Percentiles rank a stretch among this genome's conserved stretches.
These are phyloP conservation scores for Hozukius guyotensis DNA, from an alignment of 2,797 vertebrate genomes.

Conservation along the genomic window DNA sequence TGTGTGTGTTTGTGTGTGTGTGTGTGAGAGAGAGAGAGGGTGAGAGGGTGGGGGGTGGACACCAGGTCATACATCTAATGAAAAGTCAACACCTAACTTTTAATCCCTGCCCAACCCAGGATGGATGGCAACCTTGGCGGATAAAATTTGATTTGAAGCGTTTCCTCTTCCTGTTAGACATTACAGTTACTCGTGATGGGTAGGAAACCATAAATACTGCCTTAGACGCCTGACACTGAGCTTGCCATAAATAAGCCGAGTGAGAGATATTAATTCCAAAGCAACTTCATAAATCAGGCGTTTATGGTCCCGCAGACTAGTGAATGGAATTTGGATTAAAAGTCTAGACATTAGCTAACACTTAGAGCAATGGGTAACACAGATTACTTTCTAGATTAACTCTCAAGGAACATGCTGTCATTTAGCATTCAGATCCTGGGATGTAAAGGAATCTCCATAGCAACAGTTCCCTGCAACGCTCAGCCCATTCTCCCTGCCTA, in stretches of 20 bases:
- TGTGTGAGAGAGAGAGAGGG: background rate
- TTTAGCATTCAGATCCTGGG: conserved; percentile 70
- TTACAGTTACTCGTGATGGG: conserved; percentile 65
- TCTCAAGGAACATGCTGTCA: conserved; percentile 54
- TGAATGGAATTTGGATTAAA: conserved; percentile 67
- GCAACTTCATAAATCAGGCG: conserved; percentile 81
- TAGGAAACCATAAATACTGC: conserved; percentile 75
- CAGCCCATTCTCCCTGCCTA: conserved; percentile 79
- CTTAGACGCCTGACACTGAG: conserved; percentile 63
- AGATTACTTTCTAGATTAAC: conserved; percentile 77
- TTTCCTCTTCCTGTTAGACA: conserved; percentile 69
- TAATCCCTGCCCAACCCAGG: conserved; percentile 58
- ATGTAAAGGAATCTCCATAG: conserved; percentile 87
- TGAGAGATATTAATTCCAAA: conserved; percentile 79
- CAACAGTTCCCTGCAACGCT: conserved; percentile 79
- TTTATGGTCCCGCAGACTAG: conserved; percentile 66
- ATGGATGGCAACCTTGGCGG: conserved; percentile 77
- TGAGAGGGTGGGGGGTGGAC: conserved; percentile 14
- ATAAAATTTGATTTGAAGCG: conserved; percentile 75
- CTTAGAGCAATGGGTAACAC: conserved; percentile 62
- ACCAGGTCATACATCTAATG: conserved; percentile 64
- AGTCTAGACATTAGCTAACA: conserved; percentile 73
- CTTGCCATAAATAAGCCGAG: conserved; percentile 76
- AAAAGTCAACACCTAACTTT: conserved; percentile 75
- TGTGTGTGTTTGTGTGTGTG: background rate